Evolutionary conservation across 2,888 invertebrate genomes (phyloP), one percentile per base, ranked within the genome.

Genomic region (Ptychoptera albimana): DNA sequence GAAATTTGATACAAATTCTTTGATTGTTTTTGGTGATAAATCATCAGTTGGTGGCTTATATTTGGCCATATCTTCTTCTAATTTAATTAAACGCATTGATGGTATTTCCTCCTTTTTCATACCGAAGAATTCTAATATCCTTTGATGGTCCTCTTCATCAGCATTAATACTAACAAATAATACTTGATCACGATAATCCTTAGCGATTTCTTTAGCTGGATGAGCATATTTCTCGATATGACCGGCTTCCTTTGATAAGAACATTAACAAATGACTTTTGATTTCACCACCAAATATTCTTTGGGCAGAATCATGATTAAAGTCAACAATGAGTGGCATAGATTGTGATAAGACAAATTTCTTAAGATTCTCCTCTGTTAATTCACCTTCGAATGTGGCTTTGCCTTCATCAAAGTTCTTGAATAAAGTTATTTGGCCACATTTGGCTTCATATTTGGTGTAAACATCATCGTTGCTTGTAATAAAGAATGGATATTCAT

Each of bases 101-200:
- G 92, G 92, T 11, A 85, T 77, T 61, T 91, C 91, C n/a, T 86
- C 85, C 65, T 87, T 85, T 70, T 84, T 87, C 78, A 97, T 82
- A 55, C 96, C 97, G 69, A 99, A 99, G 87, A 96, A 99, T 70
- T 99, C 98, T 63, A 98, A 73, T 64, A 99, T 97, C 60, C 97
- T 73, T 57, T 83, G 82, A 68, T 98, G 96, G 63, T 98, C 97
- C 60, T 89, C 86, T 60, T 92, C 87, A 59, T 88, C 92, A 41
- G 88, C 80, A 66, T 98, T 85, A 63, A 99, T 91, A 56, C 86
- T 87, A 30, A 99, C 96, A 58, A 94, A 91, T 60, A 98, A 75
- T 57, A 96, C 79, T 68, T 82, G 81, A 63, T 88, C 91, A 62
- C 86, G 86, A 79, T 84, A 93, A 54, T 78, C 76, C 69, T 83